phyloP scores from a whole-genome alignment of 1,140 invertebrate genomes.

The Limonius californicus region DNA sequence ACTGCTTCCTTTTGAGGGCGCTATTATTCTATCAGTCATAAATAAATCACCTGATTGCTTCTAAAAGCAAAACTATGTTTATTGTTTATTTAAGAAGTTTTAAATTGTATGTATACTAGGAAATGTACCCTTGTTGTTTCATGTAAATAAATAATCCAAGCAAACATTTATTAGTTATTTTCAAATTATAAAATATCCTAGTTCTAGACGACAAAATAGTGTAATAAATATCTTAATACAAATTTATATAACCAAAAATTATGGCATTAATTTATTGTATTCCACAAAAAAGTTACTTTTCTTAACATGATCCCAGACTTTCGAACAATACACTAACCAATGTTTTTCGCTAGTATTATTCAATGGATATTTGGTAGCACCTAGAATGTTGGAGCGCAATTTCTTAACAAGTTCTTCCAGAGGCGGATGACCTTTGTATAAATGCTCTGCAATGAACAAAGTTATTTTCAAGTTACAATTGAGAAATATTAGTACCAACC shows the following conservation, averaged over 20 bases:
- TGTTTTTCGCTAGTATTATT: conserved; percentile 67
- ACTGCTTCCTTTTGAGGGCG: too few species aligned
- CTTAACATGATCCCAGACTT: conserved; percentile 77
- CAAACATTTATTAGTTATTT: too few species aligned
- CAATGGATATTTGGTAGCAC: conserved; percentile 61
- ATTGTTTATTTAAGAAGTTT: too few species aligned
- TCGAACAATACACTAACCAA: conserved; percentile 75
- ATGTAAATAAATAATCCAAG: too few species aligned
- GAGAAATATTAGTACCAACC: conserved; percentile 36
- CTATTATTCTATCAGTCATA: too few species aligned
- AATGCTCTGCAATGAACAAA: conserved; percentile 30
- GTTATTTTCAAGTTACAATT: too few species aligned
- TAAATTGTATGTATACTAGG: too few species aligned
- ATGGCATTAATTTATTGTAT: conserved; percentile 73
- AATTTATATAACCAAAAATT: not conserved
- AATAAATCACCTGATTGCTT: too few species aligned
- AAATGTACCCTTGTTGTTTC: too few species aligned
- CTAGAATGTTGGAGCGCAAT: conserved; percentile 65
- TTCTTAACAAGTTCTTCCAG: conserved; percentile 61
- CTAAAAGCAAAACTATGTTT: too few species aligned
- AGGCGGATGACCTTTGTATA: conserved; percentile 63
- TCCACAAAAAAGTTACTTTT: conserved; percentile 80
- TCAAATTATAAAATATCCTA: not conserved
- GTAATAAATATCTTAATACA: too few species aligned
- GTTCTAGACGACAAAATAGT: too few species aligned